A percentile compares a stretch with the other conserved stretches of the same genome.
Evolutionary conservation across 2,888 invertebrate genomes (phyloP).

Genomic region (Aphrophora alni): DNA sequence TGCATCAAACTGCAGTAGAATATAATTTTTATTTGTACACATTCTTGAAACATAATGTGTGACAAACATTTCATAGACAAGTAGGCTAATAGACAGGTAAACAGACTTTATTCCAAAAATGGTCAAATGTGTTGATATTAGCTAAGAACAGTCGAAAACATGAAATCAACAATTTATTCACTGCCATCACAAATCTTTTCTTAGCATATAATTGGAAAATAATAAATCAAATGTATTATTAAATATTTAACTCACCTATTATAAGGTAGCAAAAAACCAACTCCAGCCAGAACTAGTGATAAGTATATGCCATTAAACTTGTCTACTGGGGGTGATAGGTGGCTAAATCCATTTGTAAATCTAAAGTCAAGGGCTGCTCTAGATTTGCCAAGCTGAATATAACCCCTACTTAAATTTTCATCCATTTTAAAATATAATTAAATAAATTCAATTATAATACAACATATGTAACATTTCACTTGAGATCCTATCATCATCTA

Average conservation of each 20-base stretch:
- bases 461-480: background rate
- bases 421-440: conserved; percentile 60
- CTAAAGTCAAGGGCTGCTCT: conserved; percentile 63
- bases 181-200: too few species aligned
- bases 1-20: too few species aligned
- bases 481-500: background rate
- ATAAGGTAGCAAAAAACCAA: conserved; percentile 89
- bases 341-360: conserved; percentile 62
- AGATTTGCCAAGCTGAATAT: conserved; percentile 66
- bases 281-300: conserved; percentile 82
- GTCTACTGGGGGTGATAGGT: conserved; percentile 73
- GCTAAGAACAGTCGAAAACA: too few species aligned
- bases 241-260: conserved; percentile 70
- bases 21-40: too few species aligned
- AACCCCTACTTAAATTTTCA: conserved; percentile 70
- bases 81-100: too few species aligned
- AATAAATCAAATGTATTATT: too few species aligned
- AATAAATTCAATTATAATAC: background rate
- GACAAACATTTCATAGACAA: too few species aligned
- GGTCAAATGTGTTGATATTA: too few species aligned
- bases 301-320: conserved; percentile 74
- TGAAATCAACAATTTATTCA: too few species aligned
- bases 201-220: too few species aligned
- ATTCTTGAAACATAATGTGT: too few species aligned
- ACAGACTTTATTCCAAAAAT: too few species aligned